Percentiles rank a stretch among this genome's conserved stretches.
phyloP scores from a whole-genome alignment of 1,140 invertebrate genomes.

The Ericerus pela region DNA sequence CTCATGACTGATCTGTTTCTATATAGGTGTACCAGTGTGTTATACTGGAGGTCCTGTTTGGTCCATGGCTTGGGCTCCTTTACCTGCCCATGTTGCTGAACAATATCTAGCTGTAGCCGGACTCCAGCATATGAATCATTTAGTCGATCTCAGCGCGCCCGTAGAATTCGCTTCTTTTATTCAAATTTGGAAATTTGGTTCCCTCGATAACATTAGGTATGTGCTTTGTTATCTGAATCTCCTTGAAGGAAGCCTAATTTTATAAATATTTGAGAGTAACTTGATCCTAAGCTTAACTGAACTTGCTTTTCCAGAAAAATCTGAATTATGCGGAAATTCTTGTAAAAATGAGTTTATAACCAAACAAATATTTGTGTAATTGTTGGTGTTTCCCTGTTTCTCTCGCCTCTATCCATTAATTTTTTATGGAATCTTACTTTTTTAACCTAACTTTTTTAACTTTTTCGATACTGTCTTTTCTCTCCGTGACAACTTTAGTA shows the following conservation, averaged over 20 bases:
- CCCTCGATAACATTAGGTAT: conserved; percentile 31
- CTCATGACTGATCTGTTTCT: not conserved
- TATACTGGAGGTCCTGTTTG: conserved; percentile 45
- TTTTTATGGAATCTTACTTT: too few relatives aligned
- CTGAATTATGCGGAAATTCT: not conserved
- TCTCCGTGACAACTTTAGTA: too few relatives aligned
- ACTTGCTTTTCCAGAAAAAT: not conserved
- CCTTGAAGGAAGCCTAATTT: too few relatives aligned
- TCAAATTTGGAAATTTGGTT: conserved; percentile 43
- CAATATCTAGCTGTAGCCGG: conserved; percentile 38
- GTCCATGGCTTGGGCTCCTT: conserved; percentile 40
- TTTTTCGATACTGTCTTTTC: too few relatives aligned
- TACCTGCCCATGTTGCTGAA: conserved; percentile 21
- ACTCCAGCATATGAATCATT: conserved; percentile 32
- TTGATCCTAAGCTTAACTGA: not conserved
- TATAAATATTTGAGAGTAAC: not conserved
- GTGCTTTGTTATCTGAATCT: conserved; percentile 14
- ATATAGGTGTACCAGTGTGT: not conserved
- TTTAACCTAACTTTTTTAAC: too few relatives aligned
- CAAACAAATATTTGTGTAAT: too few relatives aligned
- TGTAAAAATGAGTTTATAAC: not conserved
- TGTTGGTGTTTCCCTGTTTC: too few relatives aligned
- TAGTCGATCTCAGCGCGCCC: conserved; percentile 29
- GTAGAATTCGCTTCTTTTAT: conserved; percentile 35
- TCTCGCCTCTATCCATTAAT: too few relatives aligned